phyloP scores from a whole-genome alignment of 2,888 invertebrate genomes.

The Drosophila falleni region DNA sequence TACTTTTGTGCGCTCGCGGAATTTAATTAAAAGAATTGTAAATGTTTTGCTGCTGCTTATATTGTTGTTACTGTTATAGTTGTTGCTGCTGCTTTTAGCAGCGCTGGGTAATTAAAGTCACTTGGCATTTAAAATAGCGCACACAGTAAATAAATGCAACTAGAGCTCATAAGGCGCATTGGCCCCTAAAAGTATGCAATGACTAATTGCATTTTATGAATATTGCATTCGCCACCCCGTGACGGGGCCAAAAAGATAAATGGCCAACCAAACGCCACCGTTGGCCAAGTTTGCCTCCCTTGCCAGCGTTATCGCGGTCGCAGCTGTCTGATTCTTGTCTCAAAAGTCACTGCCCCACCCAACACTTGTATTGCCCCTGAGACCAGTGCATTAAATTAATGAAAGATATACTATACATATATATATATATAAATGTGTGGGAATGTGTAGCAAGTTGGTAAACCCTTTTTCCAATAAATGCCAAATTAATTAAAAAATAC shows the following conservation, averaged over 20 bases:
- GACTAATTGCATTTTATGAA: constrained; percentile 79
- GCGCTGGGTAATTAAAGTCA: constrained; percentile 55
- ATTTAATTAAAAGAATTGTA: constrained; percentile 81
- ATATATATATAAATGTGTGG: constrained; percentile 2
- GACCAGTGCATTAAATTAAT: constrained; percentile 75
- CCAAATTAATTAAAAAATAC: constrained; percentile 82
- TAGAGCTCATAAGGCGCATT: constrained; percentile 39
- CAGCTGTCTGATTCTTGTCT: constrained; percentile 55
- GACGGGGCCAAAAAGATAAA: constrained; percentile 54
- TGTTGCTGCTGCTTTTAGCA: not conserved
- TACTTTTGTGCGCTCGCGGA: constrained; percentile 64
- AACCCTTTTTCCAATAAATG: constrained; percentile 80
- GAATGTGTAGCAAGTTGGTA: constrained; percentile 40
- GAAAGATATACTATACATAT: constrained; percentile 46
- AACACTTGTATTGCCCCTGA: constrained; percentile 39
- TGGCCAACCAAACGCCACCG: constrained; percentile 36
- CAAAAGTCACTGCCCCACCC: constrained; percentile 53
- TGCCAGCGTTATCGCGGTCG: constrained; percentile 1
- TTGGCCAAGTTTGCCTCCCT: constrained; percentile 40
- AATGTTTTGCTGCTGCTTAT: constrained; percentile 51
- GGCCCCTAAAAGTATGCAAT: constrained; percentile 31
- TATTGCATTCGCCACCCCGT: constrained; percentile 56
- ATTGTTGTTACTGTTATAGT: constrained; percentile 1
- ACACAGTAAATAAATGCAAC: constrained; percentile 59
- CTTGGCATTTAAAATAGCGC: constrained; percentile 34